These are phyloP conservation scores for Bedellia somnulentella DNA, from an alignment of 2,888 invertebrate species.

Conservation along the genomic window DNA sequence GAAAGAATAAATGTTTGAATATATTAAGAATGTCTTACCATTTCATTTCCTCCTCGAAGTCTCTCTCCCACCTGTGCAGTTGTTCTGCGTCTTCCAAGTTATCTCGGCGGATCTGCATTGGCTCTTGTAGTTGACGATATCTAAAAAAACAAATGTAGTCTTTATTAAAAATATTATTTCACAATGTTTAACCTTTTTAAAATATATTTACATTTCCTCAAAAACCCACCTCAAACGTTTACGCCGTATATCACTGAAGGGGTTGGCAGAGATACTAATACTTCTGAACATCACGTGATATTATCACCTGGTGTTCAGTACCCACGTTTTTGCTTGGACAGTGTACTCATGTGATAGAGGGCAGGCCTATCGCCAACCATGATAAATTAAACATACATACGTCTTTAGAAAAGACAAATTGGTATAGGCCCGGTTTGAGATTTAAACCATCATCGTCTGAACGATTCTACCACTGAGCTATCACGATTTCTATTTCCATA, in stretches of 20 bases:
- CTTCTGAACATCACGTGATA: too few species aligned
- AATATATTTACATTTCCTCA: neutral
- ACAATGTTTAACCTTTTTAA: neutral
- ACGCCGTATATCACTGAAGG: neutral
- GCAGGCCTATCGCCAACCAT: too few species aligned
- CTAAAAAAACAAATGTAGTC: slow-evolving; percentile 23
- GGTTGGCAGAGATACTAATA: neutral
- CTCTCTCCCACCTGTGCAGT: slow-evolving; percentile 86
- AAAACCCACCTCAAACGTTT: neutral
- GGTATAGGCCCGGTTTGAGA: too few species aligned
- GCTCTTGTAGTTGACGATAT: slow-evolving; percentile 82
- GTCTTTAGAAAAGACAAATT: too few species aligned
- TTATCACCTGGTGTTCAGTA: too few species aligned
- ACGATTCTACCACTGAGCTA: too few species aligned
- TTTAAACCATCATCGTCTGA: too few species aligned
- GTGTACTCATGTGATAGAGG: too few species aligned
- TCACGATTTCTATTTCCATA: too few species aligned
- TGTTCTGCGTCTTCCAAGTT: slow-evolving; percentile 88
- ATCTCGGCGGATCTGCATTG: slow-evolving; percentile 87
- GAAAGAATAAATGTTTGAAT: too few species aligned
- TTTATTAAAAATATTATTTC: neutral
- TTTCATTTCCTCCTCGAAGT: slow-evolving; percentile 89
- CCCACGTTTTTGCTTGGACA: too few species aligned
- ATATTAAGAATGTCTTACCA: slow-evolving; percentile 77
- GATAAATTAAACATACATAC: too few species aligned